Evolutionary conservation across 2,797 vertebrate genomes (phyloP), one percentile per base, ranked within the genome.

Genomic region (Sitta carolinensis): DNA sequence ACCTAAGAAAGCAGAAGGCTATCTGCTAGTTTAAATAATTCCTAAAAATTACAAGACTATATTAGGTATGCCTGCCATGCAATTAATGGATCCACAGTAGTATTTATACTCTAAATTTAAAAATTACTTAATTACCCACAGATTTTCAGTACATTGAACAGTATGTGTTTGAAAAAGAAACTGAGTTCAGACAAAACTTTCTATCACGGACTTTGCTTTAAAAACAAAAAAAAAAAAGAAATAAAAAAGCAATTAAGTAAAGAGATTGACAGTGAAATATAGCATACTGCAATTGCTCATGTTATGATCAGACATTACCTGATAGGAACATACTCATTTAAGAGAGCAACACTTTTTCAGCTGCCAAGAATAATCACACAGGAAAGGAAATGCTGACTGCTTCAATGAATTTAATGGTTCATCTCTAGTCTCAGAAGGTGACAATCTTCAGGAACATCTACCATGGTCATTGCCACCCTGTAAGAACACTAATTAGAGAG

Each of bases 31-130:
- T 50, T 87, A 48, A 92, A 52, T 73, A 88, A 91, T 43, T 96
- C 45, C 76, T 84, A 62, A 87, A 85, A 84, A 45, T 48, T 57
- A 63, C 26, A 80, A 80, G 59, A 42, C 36, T 48, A 4, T 36
- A 45, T 87, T 78, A 80, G 20, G 8, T 10, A 19, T 72, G 68
- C 69, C 86, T 90, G 36, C 90, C 75, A 92, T 51, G 63, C 94
- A 95, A 96, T 90, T 88, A 96, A 72, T 63, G 61, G 54, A 93
- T 83, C 76, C 36, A 62, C 4, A 80, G 34, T 13, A 84, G 20
- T 17, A 51, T 13, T 67, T 90, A 74, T 11, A 83, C 32, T 62
- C 45, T 55, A 87, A 91, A 91, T 40, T 88, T 0, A 50, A 93
- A 81, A 91, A 51, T 10, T 16, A 20, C 42, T 86, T 81, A 75